These are phyloP conservation scores for Spialia ferax DNA, from an alignment of 2,888 invertebrate genomes.

Conservation along the genomic window DNA sequence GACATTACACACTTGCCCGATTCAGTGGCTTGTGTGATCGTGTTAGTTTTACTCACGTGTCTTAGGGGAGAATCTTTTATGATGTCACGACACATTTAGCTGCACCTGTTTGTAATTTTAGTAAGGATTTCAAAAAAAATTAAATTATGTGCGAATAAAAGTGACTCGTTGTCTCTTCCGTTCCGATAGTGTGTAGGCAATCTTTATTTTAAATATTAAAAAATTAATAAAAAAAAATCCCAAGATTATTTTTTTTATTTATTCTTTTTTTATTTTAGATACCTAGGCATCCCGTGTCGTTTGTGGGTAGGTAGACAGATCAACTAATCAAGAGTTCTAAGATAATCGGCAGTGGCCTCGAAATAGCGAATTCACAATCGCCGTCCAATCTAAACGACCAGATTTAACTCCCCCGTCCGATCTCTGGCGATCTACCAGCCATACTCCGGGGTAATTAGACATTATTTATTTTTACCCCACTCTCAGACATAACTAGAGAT, in stretches of 20 bases:
- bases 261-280: too few species aligned
- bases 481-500: background rate
- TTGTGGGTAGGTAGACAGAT: background rate
- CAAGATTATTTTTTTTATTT: too few species aligned
- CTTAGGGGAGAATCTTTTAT: constrained; percentile 20
- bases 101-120: constrained; percentile 41
- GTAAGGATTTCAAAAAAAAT: constrained; percentile 5
- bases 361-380: constrained; percentile 42
- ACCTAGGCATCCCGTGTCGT: background rate
- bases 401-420: constrained; percentile 53
- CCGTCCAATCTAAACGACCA: constrained; percentile 54
- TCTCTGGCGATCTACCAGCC: constrained; percentile 67
- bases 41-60: constrained; percentile 49
- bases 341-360: constrained; percentile 28
- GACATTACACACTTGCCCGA: constrained; percentile 41
- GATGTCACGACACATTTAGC: constrained; percentile 35
- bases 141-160: background rate
- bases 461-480: background rate
- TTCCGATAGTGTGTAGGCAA: too few species aligned
- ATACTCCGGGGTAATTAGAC: constrained; percentile 56
- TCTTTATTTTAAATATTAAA: too few species aligned
- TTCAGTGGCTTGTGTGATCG: constrained; percentile 46
- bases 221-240: too few species aligned
- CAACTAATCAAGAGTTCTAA: constrained; percentile 28
- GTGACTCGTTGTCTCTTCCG: too few species aligned